phyloP scores from a whole-genome alignment of 1,140 invertebrate genomes.

The Coptotermes formosanus region DNA sequence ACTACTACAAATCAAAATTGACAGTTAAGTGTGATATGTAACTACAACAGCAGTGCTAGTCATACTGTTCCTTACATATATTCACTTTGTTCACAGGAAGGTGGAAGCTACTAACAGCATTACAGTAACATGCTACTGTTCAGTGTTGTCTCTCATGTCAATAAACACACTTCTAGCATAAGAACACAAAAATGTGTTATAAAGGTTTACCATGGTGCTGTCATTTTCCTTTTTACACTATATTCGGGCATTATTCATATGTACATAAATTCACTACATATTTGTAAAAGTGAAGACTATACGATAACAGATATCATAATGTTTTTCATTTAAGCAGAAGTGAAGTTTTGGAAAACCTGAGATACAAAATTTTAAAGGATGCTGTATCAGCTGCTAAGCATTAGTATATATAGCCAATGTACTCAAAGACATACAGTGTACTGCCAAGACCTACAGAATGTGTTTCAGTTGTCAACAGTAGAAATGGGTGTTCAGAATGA shows the following conservation, averaged over 20 bases:
- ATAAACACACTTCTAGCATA: not conserved
- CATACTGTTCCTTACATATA: not conserved
- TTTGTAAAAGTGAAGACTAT: too few relatives aligned
- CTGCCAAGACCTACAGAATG: too few relatives aligned
- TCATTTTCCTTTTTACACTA: not conserved
- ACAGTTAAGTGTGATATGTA: not conserved
- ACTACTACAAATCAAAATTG: not conserved
- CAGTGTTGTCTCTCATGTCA: not conserved
- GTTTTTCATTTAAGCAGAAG: too few relatives aligned
- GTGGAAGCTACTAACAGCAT: not conserved
- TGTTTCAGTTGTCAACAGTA: too few relatives aligned
- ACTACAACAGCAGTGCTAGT: not conserved
- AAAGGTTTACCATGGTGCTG: not conserved
- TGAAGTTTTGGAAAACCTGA: too few relatives aligned
- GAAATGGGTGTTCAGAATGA: too few relatives aligned
- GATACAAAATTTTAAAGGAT: too few relatives aligned
- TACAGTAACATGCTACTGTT: not conserved
- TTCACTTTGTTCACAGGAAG: not conserved
- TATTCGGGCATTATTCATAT: not conserved
- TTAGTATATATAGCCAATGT: too few relatives aligned
- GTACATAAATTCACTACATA: too few relatives aligned
- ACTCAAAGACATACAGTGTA: too few relatives aligned
- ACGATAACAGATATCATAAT: too few relatives aligned
- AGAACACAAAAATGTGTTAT: not conserved
- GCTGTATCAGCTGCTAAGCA: too few relatives aligned